Conservation (phyloP, 2,888 invertebrate genomes). For the Cerceris rybyensis region DNA sequence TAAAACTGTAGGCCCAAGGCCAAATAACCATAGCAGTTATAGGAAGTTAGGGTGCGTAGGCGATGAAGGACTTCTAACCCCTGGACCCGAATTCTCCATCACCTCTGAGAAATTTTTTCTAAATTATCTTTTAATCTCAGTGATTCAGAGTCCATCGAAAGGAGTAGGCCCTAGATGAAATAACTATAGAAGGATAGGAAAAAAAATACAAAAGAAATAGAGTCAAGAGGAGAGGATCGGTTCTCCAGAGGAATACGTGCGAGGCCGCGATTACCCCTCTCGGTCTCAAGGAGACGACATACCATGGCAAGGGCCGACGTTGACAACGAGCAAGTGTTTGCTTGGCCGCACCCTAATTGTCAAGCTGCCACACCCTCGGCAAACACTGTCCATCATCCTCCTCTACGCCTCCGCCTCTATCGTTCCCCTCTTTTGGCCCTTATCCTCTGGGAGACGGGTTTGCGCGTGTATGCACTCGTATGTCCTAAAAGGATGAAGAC, state of each 20-base stretch:
- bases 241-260: conserved; percentile 16
- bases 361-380: conserved; percentile 76
- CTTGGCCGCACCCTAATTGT: conserved; percentile 79
- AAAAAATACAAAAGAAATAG: not conserved
- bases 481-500: conserved; percentile 26
- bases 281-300: conserved; percentile 55
- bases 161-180: not conserved
- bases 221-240: not conserved
- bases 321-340: conserved; percentile 75
- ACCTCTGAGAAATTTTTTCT: too few species aligned
- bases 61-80: too few species aligned
- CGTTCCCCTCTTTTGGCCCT: conserved; percentile 23
- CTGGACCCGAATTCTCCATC: too few species aligned
- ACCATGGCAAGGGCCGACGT: conserved; percentile 56
- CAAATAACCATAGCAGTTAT: too few species aligned
- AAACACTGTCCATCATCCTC: conserved; percentile 70
- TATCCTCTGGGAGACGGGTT: conserved; percentile 37
- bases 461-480: conserved; percentile 7
- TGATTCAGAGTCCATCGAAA: not conserved
- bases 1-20: too few species aligned
- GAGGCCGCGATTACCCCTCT: conserved; percentile 67
- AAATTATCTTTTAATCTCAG: too few species aligned
- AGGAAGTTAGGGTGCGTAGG: too few species aligned
- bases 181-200: not conserved
- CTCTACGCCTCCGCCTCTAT: conserved; percentile 17